phyloP scores from a whole-genome alignment of 2,888 invertebrate species.

The Geotrupes spiniger region DNA sequence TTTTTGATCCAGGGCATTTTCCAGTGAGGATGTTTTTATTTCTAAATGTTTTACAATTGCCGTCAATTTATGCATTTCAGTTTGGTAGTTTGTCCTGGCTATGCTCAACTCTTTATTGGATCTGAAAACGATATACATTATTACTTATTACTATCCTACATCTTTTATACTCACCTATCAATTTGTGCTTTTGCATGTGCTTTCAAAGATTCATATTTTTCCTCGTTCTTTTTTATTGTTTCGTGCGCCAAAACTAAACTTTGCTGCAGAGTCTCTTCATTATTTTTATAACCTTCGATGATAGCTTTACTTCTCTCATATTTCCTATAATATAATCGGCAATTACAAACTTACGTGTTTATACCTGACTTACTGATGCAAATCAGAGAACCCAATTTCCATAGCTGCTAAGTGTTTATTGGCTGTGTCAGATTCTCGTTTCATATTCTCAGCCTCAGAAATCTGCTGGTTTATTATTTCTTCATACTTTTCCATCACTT shows the following conservation, averaged over 20 bases:
- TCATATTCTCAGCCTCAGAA: constrained; percentile 55
- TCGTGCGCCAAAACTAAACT: constrained; percentile 70
- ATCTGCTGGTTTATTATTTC: constrained; percentile 56
- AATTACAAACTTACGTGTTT: not conserved
- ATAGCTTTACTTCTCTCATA: constrained; percentile 65
- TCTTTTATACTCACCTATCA: constrained; percentile 51
- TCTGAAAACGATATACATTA: constrained; percentile 51
- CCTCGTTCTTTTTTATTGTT: constrained; percentile 73
- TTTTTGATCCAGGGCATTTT: constrained; percentile 84
- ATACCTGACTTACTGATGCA: constrained; percentile 57
- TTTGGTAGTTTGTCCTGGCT: constrained; percentile 70
- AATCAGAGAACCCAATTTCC: constrained; percentile 64
- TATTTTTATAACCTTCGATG: constrained; percentile 46
- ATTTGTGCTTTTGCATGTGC: constrained; percentile 89
- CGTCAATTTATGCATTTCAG: constrained; percentile 79
- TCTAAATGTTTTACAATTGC: constrained; percentile 88
- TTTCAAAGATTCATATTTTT: constrained; percentile 82
- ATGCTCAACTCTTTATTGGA: constrained; percentile 81
- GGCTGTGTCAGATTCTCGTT: constrained; percentile 58
- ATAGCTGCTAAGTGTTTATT: constrained; percentile 61
- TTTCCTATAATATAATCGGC: constrained; percentile 49
- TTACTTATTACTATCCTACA: no score
- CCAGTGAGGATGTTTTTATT: constrained; percentile 80
- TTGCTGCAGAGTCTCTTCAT: constrained; percentile 52
- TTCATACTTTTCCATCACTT: constrained; percentile 59